phyloP scores from a whole-genome alignment of 2,113 vertebrate species.

The Chamaea fasciata region DNA sequence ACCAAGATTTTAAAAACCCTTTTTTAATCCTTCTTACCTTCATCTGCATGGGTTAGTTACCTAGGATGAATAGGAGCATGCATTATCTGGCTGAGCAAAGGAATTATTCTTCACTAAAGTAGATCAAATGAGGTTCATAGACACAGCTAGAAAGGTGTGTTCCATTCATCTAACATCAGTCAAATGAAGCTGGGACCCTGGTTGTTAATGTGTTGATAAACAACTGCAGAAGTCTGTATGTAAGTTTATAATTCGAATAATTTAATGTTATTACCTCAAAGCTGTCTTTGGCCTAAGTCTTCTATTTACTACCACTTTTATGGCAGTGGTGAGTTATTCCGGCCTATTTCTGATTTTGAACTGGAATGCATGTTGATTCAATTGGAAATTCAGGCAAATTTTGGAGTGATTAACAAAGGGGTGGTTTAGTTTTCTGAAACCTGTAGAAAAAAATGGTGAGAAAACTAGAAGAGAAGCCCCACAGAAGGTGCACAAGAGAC shows the following conservation, averaged over 20 bases:
- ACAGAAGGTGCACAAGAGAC: not conserved
- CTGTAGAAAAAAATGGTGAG: not conserved
- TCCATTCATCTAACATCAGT: not conserved
- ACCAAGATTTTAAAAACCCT: rapidly evolving
- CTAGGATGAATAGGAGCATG: not conserved
- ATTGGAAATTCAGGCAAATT: not conserved
- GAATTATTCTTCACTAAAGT: not conserved
- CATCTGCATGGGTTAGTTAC: not conserved
- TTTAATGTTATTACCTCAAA: not conserved
- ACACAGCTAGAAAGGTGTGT: not conserved
- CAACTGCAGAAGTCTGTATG: not conserved
- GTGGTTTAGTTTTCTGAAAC: not conserved
- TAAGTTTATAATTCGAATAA: not conserved
- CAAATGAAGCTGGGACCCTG: not conserved
- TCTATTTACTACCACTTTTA: not conserved
- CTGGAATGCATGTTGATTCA: not conserved
- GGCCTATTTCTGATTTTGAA: not conserved
- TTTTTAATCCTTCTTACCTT: not conserved
- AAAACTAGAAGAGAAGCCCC: not conserved
- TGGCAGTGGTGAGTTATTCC: not conserved
- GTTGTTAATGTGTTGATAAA: not conserved
- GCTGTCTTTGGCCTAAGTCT: not conserved
- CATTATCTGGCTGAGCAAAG: not conserved
- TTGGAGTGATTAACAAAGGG: not conserved
- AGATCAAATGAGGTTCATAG: not conserved